Evolutionary conservation across 2,888 invertebrate species (phyloP).

Genomic region (Lydus trimaculatus): DNA sequence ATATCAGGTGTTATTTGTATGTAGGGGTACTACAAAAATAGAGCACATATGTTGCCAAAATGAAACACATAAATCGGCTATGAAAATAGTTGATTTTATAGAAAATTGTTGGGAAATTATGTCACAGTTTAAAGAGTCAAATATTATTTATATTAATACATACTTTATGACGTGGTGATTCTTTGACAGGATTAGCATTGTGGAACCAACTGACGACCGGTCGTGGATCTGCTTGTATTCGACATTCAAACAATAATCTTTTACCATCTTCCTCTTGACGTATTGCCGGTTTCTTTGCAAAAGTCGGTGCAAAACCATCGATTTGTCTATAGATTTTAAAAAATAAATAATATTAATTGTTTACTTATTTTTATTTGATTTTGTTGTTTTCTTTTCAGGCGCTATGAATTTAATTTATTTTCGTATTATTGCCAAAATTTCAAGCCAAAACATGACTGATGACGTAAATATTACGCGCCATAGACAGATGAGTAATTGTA

Average conservation of each 20-base stretch:
- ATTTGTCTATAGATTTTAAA: constrained; percentile 78
- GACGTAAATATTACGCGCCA: constrained; percentile 49
- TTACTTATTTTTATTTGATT: constrained; percentile 22
- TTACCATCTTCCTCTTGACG: constrained; percentile 97
- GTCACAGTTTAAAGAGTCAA: constrained; percentile 25
- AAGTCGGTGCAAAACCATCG: constrained; percentile 97
- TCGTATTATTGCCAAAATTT: constrained; percentile 15
- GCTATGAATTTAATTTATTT: constrained; percentile 14
- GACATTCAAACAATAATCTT: constrained; percentile 91
- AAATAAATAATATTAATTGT: constrained; percentile 26
- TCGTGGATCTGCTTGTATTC: constrained; percentile 91
- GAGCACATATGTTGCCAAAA: constrained; percentile 43
- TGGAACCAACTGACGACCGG: constrained; percentile 92
- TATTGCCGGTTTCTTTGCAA: constrained; percentile 97
- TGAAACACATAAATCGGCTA: constrained; percentile 38
- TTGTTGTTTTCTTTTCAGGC: constrained; percentile 6
- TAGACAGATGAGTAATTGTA: constrained; percentile 45
- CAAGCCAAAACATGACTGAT: constrained; percentile 45
- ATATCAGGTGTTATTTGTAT: constrained; percentile 48
- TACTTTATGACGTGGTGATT: constrained; percentile 88
- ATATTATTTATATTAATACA: constrained; percentile 21
- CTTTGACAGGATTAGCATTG: constrained; percentile 81
- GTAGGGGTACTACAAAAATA: constrained; percentile 43
- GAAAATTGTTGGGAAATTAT: constrained; percentile 28
- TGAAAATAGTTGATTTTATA: constrained; percentile 37